Evolutionary conservation across 2,888 invertebrate species (phyloP).

Genomic region (Ischnus inquisitorius): DNA sequence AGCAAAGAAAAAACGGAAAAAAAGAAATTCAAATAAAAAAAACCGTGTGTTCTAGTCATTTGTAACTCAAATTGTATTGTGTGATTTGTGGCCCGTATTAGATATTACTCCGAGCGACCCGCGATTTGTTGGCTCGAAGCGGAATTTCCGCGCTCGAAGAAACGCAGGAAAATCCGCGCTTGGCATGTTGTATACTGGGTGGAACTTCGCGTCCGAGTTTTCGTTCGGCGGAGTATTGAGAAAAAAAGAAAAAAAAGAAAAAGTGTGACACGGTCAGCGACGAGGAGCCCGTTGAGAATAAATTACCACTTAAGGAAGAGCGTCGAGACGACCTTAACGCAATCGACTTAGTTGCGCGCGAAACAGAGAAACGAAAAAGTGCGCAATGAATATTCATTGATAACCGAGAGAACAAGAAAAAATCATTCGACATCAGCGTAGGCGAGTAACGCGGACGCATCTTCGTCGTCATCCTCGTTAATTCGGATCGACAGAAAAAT

Average conservation of each 20-base stretch:
- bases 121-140: slow-evolving; percentile 8
- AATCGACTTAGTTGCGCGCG: neutral
- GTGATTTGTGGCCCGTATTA: slow-evolving; percentile 41
- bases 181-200: slow-evolving; percentile 29
- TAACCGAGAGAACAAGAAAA: slow-evolving; percentile 29
- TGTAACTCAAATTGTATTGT: slow-evolving; percentile 48
- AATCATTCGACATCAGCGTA: slow-evolving; percentile 33
- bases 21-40: slow-evolving; percentile 27
- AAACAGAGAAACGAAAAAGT: neutral
- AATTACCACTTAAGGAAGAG: neutral
- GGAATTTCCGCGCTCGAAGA: neutral
- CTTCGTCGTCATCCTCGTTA: slow-evolving; percentile 26
- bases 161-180: slow-evolving; percentile 16
- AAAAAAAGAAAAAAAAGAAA: neutral
- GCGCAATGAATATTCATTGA: slow-evolving; percentile 23
- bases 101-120: slow-evolving; percentile 9
- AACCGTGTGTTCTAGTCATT: slow-evolving; percentile 54
- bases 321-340: neutral
- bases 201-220: neutral
- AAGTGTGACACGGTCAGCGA: slow-evolving; percentile 7
- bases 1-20: too few species aligned
- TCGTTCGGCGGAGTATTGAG: slow-evolving; percentile 4
- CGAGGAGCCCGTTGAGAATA: slow-evolving; percentile 15
- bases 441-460: slow-evolving; percentile 4
- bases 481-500: slow-evolving; percentile 10